These are phyloP conservation scores for Montipora capricornis DNA, from an alignment of 64 coral and sea anemone genomes.

Conservation along the genomic window DNA sequence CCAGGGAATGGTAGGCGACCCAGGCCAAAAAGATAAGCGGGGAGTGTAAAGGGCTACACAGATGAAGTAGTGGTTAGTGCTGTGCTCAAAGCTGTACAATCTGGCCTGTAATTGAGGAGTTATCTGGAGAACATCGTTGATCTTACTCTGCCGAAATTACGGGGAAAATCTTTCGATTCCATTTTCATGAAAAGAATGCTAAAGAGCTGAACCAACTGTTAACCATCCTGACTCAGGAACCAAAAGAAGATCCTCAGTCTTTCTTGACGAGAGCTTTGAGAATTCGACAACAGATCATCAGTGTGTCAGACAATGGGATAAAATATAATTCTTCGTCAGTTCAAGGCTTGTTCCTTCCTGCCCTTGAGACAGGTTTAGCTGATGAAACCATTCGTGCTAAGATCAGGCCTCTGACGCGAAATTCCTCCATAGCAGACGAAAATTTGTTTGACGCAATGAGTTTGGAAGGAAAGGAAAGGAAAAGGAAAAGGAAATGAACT, in stretches of 20 bases:
- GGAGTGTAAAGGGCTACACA: slow-evolving; percentile 27
- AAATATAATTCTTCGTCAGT: slow-evolving; percentile 62
- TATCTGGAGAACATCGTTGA: no score
- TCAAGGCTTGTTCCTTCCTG: slow-evolving; percentile 76
- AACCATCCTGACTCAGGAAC: slow-evolving; percentile 30
- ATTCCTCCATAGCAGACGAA: no score
- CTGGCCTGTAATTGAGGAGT: no score
- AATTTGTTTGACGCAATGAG: no score
- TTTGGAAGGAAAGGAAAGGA: no score
- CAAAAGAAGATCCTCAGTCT: slow-evolving; percentile 56
- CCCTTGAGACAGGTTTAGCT: slow-evolving; percentile 54
- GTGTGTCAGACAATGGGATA: slow-evolving; percentile 55
- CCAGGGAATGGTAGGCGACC: no score
- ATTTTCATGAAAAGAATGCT: slow-evolving; percentile 61
- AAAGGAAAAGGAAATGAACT: no score
- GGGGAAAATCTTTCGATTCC: slow-evolving; percentile 14
- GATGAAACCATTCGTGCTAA: no score
- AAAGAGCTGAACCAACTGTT: slow-evolving; percentile 42
- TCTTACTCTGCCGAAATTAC: no score
- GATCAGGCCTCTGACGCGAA: no score
- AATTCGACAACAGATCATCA: slow-evolving; percentile 59
- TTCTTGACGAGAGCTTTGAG: slow-evolving; percentile 66
- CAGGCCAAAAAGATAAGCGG: background rate
- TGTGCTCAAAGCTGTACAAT: no score
- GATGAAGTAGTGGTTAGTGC: slow-evolving; percentile 57